These are phyloP conservation scores for Maccullochella peelii DNA, from an alignment of 2,113 vertebrate genomes.

Conservation along the genomic window DNA sequence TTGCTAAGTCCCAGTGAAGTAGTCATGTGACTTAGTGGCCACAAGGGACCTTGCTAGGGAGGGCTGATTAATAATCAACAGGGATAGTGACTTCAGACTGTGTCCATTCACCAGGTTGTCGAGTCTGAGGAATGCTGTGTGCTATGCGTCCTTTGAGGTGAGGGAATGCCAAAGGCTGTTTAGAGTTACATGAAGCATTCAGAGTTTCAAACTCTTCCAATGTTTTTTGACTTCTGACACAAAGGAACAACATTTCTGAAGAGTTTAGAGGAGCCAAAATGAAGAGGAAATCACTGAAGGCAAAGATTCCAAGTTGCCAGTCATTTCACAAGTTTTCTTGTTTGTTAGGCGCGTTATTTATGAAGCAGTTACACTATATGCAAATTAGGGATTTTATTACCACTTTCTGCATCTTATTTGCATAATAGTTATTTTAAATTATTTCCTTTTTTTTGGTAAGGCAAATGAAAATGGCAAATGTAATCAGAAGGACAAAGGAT, in stretches of 20 bases:
- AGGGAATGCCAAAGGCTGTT: constrained; percentile 37
- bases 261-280: not conserved
- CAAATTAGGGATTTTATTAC: not conserved
- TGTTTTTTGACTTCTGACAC: constrained; percentile 37
- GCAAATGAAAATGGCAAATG: not conserved
- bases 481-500: constrained; percentile 3
- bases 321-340: constrained; percentile 25
- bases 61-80: constrained; percentile 62
- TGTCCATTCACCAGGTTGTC: constrained; percentile 68
- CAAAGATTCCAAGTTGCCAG: constrained; percentile 12
- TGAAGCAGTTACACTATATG: constrained; percentile 4
- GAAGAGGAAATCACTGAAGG: constrained; percentile 19
- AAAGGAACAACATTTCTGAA: constrained; percentile 12
- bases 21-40: constrained; percentile 57
- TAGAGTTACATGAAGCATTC: constrained; percentile 2
- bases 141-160: constrained; percentile 16
- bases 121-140: constrained; percentile 68
- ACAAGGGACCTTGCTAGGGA: constrained; percentile 42
- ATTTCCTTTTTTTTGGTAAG: not conserved
- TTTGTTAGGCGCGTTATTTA: constrained; percentile 26
- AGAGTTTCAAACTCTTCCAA: not conserved
- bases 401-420: constrained; percentile 20
- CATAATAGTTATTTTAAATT: not conserved
- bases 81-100: constrained; percentile 62
- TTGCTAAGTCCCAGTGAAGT: constrained; percentile 44